A percentile compares a stretch with the other conserved stretches of the same genome.
Conservation (phyloP, 2,888 invertebrate genomes). For the Hirudinaria manillensis region DNA sequence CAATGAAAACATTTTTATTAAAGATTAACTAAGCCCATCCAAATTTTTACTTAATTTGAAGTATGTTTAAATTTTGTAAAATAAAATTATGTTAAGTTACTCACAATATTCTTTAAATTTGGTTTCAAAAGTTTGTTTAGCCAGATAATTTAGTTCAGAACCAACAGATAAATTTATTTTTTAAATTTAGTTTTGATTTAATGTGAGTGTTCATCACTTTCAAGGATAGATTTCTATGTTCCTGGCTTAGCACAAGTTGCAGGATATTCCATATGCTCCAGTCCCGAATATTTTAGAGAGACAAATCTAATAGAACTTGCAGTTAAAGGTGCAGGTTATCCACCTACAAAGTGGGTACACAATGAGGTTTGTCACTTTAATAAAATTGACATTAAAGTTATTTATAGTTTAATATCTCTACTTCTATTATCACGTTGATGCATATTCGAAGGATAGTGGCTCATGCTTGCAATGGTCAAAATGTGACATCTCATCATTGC, state of each 20-base stretch:
- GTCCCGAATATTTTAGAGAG: constrained; percentile 47
- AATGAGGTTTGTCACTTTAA: constrained; percentile 44
- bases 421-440: no score
- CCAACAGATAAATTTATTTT: neutral
- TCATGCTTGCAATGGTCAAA: no score
- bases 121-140: no score
- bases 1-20: no score
- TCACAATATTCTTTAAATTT: no score
- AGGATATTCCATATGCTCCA: constrained; percentile 56
- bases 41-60: neutral
- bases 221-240: constrained; percentile 56
- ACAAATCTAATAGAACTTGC: constrained; percentile 49
- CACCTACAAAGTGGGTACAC: constrained; percentile 56
- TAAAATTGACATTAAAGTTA: no score
- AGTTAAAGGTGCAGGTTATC: constrained; percentile 53
- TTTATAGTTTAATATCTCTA: no score
- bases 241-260: constrained; percentile 53
- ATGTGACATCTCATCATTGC: no score
- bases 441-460: no score
- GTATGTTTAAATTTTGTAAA: neutral
- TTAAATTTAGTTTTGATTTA: no score
- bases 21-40: no score
- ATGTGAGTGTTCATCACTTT: constrained; percentile 12
- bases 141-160: neutral
- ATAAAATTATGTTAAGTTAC: neutral